These are phyloP conservation scores for Lordiphosa fenestrarum DNA, from an alignment of 2,888 invertebrate genomes.

Conservation along the genomic window DNA sequence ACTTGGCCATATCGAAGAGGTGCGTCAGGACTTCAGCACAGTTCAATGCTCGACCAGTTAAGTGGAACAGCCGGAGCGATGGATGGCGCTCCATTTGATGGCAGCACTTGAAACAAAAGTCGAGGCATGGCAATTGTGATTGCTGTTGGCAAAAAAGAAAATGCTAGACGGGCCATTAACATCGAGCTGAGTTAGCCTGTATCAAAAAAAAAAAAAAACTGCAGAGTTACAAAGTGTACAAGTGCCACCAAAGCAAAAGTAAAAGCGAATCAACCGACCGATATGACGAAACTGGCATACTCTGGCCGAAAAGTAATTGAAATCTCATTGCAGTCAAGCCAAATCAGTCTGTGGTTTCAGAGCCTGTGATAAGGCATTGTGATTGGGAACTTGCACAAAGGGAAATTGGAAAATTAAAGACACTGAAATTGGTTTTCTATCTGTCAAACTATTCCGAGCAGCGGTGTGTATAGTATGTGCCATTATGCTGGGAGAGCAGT, in stretches of 20 bases:
- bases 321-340: not conserved
- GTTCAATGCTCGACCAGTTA: conserved; percentile 62
- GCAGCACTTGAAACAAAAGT: conserved; percentile 57
- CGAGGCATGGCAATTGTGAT: conserved; percentile 57
- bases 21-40: conserved; percentile 39
- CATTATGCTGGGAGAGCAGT: too few species aligned
- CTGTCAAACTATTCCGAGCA: too few species aligned
- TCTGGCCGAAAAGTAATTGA: not conserved
- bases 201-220: conserved; percentile 16
- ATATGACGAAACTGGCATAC: conserved; percentile 3
- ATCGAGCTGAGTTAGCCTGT: conserved; percentile 18
- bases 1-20: conserved; percentile 52
- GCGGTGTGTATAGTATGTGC: too few species aligned
- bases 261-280: conserved; percentile 17
- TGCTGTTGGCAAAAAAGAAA: conserved; percentile 53
- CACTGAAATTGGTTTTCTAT: too few species aligned
- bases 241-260: conserved; percentile 30
- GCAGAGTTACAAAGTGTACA: conserved; percentile 37
- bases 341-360: too few species aligned
- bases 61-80: conserved; percentile 31
- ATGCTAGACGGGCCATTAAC: conserved; percentile 24
- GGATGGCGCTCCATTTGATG: conserved; percentile 44
- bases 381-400: too few species aligned
- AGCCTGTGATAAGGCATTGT: too few species aligned
- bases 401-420: too few species aligned